phyloP scores from a whole-genome alignment of 2,888 invertebrate genomes.

The Meloe dianella region DNA sequence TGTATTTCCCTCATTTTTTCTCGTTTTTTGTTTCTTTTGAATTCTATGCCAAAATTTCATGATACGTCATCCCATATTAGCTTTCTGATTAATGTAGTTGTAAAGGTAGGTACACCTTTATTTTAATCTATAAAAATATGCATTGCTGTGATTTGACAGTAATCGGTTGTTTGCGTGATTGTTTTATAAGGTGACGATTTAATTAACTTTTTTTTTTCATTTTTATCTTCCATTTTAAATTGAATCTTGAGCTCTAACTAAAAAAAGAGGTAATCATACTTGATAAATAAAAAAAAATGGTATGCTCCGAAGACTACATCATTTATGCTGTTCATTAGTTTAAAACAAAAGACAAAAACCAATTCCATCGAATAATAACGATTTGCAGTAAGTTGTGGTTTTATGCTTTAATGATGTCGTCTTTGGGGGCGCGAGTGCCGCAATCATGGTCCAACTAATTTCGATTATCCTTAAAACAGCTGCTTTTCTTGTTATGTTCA shows the following conservation, averaged over 20 bases:
- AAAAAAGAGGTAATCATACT: too few relatives aligned
- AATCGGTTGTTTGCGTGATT: constrained; percentile 4
- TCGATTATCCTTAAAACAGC: constrained; percentile 11
- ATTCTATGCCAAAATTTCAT: background rate
- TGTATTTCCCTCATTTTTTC: too few relatives aligned
- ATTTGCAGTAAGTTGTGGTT: constrained; percentile 42
- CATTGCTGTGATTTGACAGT: background rate
- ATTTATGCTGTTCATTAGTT: constrained; percentile 46
- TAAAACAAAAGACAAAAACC: constrained; percentile 44
- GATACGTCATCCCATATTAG: background rate
- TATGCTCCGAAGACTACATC: constrained; percentile 30
- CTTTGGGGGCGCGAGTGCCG: constrained; percentile 41
- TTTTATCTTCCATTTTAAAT: background rate
- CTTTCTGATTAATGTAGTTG: background rate
- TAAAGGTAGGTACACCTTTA: too few relatives aligned
- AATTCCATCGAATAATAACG: constrained; percentile 26
- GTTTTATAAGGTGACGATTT: background rate
- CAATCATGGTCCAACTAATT: constrained; percentile 34
- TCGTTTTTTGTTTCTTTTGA: background rate
- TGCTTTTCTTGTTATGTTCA: background rate
- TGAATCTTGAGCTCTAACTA: background rate
- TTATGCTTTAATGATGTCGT: constrained; percentile 39
- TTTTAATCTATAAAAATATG: background rate
- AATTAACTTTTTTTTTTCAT: background rate
- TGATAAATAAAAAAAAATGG: too few relatives aligned